Percentiles rank a stretch among this genome's conserved stretches.
Evolutionary conservation across 1,140 invertebrate genomes (phyloP).

Genomic region (Micrasema longulum): DNA sequence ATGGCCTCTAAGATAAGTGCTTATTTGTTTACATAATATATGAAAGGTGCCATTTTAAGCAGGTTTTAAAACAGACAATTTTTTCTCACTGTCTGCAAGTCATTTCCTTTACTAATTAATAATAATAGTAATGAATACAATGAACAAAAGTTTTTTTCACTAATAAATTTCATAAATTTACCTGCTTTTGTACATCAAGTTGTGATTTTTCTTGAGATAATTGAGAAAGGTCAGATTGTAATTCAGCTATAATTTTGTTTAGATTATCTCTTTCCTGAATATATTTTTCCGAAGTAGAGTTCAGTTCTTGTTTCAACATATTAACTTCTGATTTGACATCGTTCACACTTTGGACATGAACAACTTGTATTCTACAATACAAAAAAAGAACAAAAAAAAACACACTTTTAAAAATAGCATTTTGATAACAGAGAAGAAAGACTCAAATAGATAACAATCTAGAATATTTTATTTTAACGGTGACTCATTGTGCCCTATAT

Average conservation of each 20-base stretch:
- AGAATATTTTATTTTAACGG: too few relatives aligned
- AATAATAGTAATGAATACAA: neutral
- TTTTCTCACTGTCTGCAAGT: too few relatives aligned
- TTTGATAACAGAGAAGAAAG: too few relatives aligned
- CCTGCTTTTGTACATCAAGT: constrained; percentile 63
- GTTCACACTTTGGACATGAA: constrained; percentile 57
- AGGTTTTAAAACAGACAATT: too few relatives aligned
- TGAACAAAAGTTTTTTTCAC: neutral
- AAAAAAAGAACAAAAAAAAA: too few relatives aligned
- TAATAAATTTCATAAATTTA: constrained; percentile 43
- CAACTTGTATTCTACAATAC: constrained; percentile 32
- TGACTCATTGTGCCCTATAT: too few relatives aligned
- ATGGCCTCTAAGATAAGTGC: too few relatives aligned
- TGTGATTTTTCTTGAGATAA: constrained; percentile 62
- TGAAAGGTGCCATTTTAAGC: too few relatives aligned
- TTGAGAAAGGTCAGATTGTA: constrained; percentile 59
- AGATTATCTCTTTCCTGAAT: constrained; percentile 50
- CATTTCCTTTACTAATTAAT: too few relatives aligned
- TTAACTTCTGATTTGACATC: constrained; percentile 53
- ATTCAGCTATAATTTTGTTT: constrained; percentile 19
- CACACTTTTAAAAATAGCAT: too few relatives aligned
- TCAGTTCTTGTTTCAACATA: constrained; percentile 54
- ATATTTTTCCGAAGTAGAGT: constrained; percentile 54
- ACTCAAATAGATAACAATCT: too few relatives aligned
- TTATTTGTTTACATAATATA: too few relatives aligned